Conservation (phyloP, 2,113 vertebrate genomes). For the Ictidomys tridecemlineatus region DNA sequence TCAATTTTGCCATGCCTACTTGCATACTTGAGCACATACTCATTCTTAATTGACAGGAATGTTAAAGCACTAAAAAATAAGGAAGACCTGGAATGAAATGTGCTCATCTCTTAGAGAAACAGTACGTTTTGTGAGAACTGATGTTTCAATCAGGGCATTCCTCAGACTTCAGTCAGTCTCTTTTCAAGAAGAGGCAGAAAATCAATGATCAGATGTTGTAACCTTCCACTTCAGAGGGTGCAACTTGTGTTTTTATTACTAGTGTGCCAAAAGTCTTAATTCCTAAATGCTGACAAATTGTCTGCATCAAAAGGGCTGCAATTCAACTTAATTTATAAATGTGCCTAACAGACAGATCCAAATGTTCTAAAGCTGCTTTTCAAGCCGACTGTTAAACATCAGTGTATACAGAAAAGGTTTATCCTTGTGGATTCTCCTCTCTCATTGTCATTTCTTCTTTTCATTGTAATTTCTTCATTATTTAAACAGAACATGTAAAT, state of each 20-base stretch:
- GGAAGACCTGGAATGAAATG: not conserved
- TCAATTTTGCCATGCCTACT: not conserved
- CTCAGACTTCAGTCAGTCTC: constrained; percentile 22
- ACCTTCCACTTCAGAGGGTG: constrained; percentile 38
- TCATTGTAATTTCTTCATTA: constrained; percentile 9
- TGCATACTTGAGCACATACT: not conserved
- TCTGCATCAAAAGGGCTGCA: constrained; percentile 42
- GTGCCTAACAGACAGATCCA: not conserved
- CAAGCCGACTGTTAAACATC: constrained; percentile 51
- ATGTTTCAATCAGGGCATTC: constrained; percentile 57
- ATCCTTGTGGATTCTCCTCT: constrained; percentile 18
- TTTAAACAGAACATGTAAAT: constrained; percentile 29
- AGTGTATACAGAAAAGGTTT: constrained; percentile 50
- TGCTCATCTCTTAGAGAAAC: constrained; percentile 5
- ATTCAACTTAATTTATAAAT: constrained; percentile 67
- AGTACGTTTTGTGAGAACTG: constrained; percentile 5
- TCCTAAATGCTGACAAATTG: constrained; percentile 39
- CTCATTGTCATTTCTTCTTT: constrained; percentile 57
- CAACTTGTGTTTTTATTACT: constrained; percentile 47
- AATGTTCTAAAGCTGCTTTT: constrained; percentile 17
- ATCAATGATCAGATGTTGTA: constrained; percentile 5
- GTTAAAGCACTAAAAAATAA: constrained; percentile 53
- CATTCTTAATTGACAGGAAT: not conserved
- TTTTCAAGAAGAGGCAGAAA: constrained; percentile 62
- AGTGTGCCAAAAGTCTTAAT: not conserved